Evolutionary conservation across 2,888 invertebrate species (phyloP).

Genomic region (Acrobasis suavella): DNA sequence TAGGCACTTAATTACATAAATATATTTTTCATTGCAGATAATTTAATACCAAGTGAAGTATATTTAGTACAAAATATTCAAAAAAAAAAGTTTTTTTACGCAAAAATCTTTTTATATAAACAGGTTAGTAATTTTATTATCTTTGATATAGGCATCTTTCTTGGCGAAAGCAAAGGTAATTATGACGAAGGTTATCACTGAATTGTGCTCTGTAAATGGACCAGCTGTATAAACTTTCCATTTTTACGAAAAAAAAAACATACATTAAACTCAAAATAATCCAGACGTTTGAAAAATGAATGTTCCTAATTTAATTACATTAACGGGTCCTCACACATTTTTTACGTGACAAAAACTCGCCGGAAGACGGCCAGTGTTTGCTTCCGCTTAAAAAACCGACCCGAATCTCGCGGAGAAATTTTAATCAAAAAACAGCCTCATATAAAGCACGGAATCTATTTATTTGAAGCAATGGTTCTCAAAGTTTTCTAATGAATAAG

Average conservation of each 20-base stretch:
- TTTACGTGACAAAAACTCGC: slow-evolving; percentile 45
- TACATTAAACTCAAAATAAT: not conserved
- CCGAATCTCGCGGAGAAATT: slow-evolving; percentile 45
- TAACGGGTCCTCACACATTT: slow-evolving; percentile 45
- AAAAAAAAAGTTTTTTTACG: no score
- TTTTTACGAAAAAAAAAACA: not conserved
- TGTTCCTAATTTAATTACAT: slow-evolving; percentile 48
- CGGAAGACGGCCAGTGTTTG: slow-evolving; percentile 59
- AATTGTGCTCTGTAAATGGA: no score
- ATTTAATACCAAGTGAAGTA: no score
- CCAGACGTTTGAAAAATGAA: not conserved
- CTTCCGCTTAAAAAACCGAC: slow-evolving; percentile 60
- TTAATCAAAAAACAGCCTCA: slow-evolving; percentile 44
- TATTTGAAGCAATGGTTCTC: slow-evolving; percentile 44
- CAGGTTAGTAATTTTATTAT: no score
- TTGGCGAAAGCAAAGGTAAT: no score
- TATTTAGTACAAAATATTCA: no score
- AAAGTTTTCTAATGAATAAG: slow-evolving; percentile 43
- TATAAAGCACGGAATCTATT: slow-evolving; percentile 44
- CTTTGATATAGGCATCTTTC: no score
- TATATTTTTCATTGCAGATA: no score
- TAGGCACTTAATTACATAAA: no score
- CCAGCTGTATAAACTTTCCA: no score
- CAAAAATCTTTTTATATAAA: no score
- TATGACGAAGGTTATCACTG: not conserved